These are phyloP conservation scores for Tryphoninae sp. DNA, from an alignment of 2,888 invertebrate species.

Conservation along the genomic window DNA sequence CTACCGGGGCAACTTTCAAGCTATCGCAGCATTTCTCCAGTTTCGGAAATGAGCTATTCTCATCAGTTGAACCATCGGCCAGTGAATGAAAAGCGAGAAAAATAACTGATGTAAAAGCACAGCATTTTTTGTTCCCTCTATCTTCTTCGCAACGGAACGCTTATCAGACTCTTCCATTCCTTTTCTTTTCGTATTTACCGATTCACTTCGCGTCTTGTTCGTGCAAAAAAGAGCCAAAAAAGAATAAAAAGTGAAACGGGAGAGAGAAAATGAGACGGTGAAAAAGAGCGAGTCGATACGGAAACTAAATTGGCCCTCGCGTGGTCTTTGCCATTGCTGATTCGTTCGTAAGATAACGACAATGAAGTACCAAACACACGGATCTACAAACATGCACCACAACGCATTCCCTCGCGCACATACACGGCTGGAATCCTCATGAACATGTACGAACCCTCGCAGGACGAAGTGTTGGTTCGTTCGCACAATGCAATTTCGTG, in stretches of 20 bases:
- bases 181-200: constrained; percentile 10
- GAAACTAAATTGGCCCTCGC: constrained; percentile 61
- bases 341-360: constrained; percentile 64
- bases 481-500: constrained; percentile 60
- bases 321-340: constrained; percentile 42
- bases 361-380: constrained; percentile 52
- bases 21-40: constrained; percentile 1
- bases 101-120: not conserved
- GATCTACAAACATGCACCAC: not conserved
- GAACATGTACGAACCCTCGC: not conserved
- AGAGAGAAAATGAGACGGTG: constrained; percentile 45
- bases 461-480: constrained; percentile 31
- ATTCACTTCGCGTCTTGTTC: constrained; percentile 10
- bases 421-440: too few species aligned
- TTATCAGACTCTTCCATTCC: constrained; percentile 18
- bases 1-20: not conserved
- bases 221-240: not conserved
- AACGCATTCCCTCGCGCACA: not conserved
- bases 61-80: constrained; percentile 4
- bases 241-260: constrained; percentile 42
- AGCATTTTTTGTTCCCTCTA: not conserved
- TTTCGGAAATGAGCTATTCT: not conserved
- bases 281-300: constrained; percentile 40
- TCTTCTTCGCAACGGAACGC: not conserved
- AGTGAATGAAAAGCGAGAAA: not conserved